Evolutionary conservation across 2,888 invertebrate species (phyloP), one percentile per base, ranked within the genome.

Genomic region (Diachrysia chrysitis): DNA sequence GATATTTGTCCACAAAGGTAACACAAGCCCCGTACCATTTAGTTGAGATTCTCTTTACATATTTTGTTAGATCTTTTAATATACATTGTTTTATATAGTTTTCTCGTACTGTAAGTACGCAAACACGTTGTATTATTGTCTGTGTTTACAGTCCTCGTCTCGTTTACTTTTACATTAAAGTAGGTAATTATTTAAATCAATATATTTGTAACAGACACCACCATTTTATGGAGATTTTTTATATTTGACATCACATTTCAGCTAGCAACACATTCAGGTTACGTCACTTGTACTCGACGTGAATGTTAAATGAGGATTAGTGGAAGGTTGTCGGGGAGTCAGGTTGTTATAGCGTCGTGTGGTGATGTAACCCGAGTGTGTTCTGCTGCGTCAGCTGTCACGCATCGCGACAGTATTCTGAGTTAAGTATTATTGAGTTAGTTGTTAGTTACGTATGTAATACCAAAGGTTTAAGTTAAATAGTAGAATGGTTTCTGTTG

Each of bases 401-500:
- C 74, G 78, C 72, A 65, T 66, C 66, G 71, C 78, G 82, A 62
- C 80, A 81, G 85, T 85, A 82, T 86, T 87, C 68, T 81, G 70
- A 67, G 73, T 82, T 69, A 80, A 88, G 87, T 89, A 88, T 89
- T 88, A 88, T 86, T 85, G 83, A 69, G 64, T 68, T 85, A 83
- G 78, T 82, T 71, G 72, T 78, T 85, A 87, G 82, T 81, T 73
- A 60, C 82, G 76, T 85, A 79, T 76, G 76, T 71, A 79, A 88
- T 86, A 90, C 90, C 90, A 90, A 90, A 90, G 89, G 86, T 83
- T 90, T 81, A 78, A 76, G 79, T 83, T 82, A 69, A 76, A 73
- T 78, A 66, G 70, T 80, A 56, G 68, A 64, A 71, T 62, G 48
- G 58, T 67, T 88, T 89, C 87, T 85, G 87, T 86, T 87, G 84